phyloP scores from a whole-genome alignment of 2,888 invertebrate genomes.

The Crepidodera aurea region DNA sequence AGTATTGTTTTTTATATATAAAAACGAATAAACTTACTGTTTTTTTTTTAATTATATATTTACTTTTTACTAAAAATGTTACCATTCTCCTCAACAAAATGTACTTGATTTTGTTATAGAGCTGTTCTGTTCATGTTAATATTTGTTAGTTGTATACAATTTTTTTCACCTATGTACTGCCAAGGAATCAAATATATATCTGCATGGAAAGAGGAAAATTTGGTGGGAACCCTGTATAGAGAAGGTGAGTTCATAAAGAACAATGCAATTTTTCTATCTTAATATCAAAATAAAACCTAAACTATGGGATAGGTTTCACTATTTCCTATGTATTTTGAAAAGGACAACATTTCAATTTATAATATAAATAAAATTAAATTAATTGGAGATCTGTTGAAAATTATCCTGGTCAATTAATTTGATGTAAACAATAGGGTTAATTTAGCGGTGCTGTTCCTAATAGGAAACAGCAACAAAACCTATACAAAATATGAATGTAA shows the following conservation, averaged over 20 bases:
- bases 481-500: no score
- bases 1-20: constrained; percentile 12
- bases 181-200: constrained; percentile 35
- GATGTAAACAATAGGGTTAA: no score
- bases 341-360: constrained; percentile 11
- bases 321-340: constrained; percentile 24
- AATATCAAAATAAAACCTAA: constrained; percentile 3
- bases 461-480: no score
- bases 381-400: no score
- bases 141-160: constrained; percentile 29
- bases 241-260: constrained; percentile 36
- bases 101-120: constrained; percentile 30
- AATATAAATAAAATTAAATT: no score
- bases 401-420: no score
- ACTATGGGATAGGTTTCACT: constrained; percentile 10
- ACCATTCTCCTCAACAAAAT: constrained; percentile 22
- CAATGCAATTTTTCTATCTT: constrained; percentile 23
- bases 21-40: not conserved
- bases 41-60: not conserved
- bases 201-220: constrained; percentile 35
- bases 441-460: no score
- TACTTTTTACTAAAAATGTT: constrained; percentile 21
- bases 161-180: constrained; percentile 35
- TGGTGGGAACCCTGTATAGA: constrained; percentile 37
- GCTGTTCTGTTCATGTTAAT: constrained; percentile 28